These are phyloP conservation scores for Erethizon dorsatum DNA, from an alignment of 2,797 vertebrate genomes.

Conservation along the genomic window DNA sequence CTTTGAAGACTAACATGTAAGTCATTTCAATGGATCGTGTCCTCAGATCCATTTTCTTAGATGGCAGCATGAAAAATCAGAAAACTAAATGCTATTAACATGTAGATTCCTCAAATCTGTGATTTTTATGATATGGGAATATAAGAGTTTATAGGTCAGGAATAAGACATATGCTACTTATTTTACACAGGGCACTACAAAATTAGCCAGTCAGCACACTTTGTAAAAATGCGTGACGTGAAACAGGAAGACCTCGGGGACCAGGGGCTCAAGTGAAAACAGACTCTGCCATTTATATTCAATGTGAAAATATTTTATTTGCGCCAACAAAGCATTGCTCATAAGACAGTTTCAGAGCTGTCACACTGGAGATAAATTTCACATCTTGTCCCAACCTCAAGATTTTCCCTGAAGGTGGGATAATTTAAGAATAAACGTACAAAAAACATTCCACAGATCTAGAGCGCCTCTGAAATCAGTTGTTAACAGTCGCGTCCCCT, in stretches of 20 bases:
- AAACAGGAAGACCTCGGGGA: conserved; percentile 80
- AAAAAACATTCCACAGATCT: background rate
- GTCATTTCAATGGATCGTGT: background rate
- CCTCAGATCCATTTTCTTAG: background rate
- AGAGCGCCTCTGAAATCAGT: background rate
- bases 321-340: conserved; percentile 79
- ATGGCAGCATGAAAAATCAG: conserved; percentile 45
- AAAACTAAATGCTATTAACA: background rate
- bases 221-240: conserved; percentile 76
- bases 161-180: conserved; percentile 81
- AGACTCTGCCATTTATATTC: conserved; percentile 76
- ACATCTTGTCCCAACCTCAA: conserved; percentile 56
- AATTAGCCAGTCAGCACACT: conserved; percentile 84
- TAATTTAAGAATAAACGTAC: conserved; percentile 54
- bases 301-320: conserved; percentile 81
- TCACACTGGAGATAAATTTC: conserved; percentile 74
- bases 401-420: conserved; percentile 72
- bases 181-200: conserved; percentile 76
- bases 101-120: background rate
- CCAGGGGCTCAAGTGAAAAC: conserved; percentile 73
- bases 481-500: background rate
- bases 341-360: conserved; percentile 54
- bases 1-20: background rate
- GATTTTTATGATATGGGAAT: conserved; percentile 71
- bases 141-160: conserved; percentile 50